Conservation (phyloP, 2,797 vertebrate species). For the Novumbra hubbsi region DNA sequence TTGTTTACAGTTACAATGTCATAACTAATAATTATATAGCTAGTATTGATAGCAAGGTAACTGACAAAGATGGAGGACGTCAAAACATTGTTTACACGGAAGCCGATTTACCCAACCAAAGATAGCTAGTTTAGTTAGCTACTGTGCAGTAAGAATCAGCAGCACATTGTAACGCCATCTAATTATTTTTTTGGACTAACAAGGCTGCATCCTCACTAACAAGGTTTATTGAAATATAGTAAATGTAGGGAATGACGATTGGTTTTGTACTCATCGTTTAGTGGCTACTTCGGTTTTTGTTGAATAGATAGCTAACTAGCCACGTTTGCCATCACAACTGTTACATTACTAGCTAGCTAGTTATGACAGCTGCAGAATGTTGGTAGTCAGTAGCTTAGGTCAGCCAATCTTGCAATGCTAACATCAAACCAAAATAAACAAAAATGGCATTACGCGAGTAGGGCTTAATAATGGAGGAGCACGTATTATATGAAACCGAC, state of each 20-base stretch:
- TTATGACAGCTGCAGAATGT: background rate
- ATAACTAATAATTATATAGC: background rate
- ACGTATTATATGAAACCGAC: background rate
- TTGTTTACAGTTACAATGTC: background rate
- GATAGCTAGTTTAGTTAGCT: background rate
- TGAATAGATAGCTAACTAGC: background rate
- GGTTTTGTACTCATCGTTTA: background rate
- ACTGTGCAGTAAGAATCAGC: background rate
- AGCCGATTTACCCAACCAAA: background rate
- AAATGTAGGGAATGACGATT: background rate
- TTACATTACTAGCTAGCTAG: too few species aligned
- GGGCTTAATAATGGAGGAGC: background rate
- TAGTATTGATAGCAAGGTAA: background rate
- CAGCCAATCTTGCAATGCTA: background rate
- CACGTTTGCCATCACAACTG: background rate
- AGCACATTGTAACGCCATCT: too few species aligned
- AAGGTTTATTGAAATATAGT: too few species aligned
- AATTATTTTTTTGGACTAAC: background rate
- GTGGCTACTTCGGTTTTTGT: background rate
- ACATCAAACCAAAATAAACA: constrained; percentile 1
- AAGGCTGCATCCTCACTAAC: too few species aligned
- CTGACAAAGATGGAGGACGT: constrained; percentile 11
- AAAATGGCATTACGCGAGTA: constrained; percentile 2
- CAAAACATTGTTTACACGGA: constrained; percentile 16
- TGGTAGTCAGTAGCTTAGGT: background rate